These are phyloP conservation scores for Trisateles emortualis DNA, from an alignment of 2,888 invertebrate species.

Conservation along the genomic window DNA sequence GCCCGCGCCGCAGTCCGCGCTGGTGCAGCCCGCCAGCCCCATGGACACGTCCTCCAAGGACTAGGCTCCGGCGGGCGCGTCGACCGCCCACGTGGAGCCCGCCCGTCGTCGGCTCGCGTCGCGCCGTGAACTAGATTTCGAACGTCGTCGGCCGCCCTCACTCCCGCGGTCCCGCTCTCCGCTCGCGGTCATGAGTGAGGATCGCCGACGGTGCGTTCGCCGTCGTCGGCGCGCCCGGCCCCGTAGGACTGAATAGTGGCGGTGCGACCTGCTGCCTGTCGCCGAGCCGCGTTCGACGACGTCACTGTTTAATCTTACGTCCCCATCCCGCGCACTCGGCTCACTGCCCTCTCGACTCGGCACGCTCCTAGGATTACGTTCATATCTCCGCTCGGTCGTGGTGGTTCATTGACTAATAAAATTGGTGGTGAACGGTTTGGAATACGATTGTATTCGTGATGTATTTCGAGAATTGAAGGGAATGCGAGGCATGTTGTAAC, in stretches of 20 bases:
- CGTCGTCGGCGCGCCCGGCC: not conserved
- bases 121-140: conserved; percentile 11
- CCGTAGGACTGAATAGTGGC: no score
- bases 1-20: conserved; percentile 44
- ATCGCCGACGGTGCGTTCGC: not conserved
- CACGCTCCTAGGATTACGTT: conserved; percentile 47
- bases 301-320: conserved; percentile 47
- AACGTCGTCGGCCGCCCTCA: not conserved
- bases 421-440: conserved; percentile 44
- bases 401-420: conserved; percentile 48
- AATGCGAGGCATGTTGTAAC: conserved; percentile 47
- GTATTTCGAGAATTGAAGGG: conserved; percentile 25
- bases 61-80: conserved; percentile 65
- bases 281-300: conserved; percentile 9
- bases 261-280: not conserved
- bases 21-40: conserved; percentile 90
- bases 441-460: conserved; percentile 36
- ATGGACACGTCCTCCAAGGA: conserved; percentile 91
- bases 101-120: conserved; percentile 3
- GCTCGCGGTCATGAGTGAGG: not conserved
- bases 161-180: not conserved
- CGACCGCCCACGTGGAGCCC: conserved; percentile 10
- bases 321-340: conserved; percentile 52
- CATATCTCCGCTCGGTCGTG: conserved; percentile 38
- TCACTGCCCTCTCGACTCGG: conserved; percentile 62